A percentile compares a stretch with the other conserved stretches of the same genome.
Conservation (phyloP, 2,888 invertebrate species). For the Osmoderma eremita region DNA sequence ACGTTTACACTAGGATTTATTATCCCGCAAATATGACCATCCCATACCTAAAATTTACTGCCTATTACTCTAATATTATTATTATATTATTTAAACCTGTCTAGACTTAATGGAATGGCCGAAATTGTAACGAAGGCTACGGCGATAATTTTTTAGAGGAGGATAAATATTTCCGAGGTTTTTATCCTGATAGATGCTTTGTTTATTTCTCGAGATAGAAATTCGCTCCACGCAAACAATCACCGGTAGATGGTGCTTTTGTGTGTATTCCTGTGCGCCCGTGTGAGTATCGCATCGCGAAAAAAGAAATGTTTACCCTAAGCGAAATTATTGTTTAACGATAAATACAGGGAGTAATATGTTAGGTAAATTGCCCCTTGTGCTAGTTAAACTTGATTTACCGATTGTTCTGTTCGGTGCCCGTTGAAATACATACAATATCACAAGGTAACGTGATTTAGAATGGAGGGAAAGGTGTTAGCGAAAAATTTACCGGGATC, state of each 20-base stretch:
- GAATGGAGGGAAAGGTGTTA: no score
- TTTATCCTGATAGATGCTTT: background rate
- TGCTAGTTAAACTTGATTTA: background rate
- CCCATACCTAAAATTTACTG: no score
- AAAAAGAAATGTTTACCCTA: constrained; percentile 14
- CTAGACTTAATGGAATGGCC: no score
- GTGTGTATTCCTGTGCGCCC: no score
- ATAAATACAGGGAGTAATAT: constrained; percentile 9
- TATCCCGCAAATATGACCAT: no score
- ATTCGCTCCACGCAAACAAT: constrained; percentile 16
- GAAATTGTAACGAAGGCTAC: no score
- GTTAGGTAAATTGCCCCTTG: constrained; percentile 7
- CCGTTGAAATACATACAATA: background rate
- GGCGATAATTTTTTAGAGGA: background rate
- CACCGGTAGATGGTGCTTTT: background rate
- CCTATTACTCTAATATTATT: no score
- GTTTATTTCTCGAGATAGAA: constrained; percentile 16
- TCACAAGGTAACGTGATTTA: background rate
- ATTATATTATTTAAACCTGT: no score
- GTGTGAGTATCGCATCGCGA: no score
- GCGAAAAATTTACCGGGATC: no score
- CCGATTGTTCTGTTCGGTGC: background rate
- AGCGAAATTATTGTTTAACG: constrained; percentile 9
- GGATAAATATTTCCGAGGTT: constrained; percentile 8
- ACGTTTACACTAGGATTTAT: no score